These are phyloP conservation scores for Acleris literana DNA, from an alignment of 2,888 invertebrate species.

Conservation along the genomic window DNA sequence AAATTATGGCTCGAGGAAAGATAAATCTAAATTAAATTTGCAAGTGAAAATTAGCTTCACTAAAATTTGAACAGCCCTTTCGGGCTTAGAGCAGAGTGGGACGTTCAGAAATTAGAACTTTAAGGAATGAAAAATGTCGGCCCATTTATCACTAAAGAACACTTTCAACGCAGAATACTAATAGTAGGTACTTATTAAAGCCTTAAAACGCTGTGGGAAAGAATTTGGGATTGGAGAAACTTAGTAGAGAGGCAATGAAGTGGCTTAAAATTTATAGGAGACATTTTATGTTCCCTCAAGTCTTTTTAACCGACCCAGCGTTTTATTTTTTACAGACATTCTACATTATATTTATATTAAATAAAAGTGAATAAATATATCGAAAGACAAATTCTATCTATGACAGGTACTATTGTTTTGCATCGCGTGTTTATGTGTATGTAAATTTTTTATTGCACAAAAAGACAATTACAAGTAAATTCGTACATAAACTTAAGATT, in stretches of 20 bases:
- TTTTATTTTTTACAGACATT: not conserved
- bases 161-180: slow-evolving; percentile 29
- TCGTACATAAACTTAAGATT: too few species aligned
- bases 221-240: slow-evolving; percentile 16
- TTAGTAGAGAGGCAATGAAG: slow-evolving; percentile 1
- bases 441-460: too few species aligned
- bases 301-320: not conserved
- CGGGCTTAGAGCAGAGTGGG: slow-evolving; percentile 24
- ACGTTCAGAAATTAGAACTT: slow-evolving; percentile 33
- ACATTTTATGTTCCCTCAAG: not conserved
- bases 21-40: slow-evolving; percentile 32
- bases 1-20: slow-evolving; percentile 23
- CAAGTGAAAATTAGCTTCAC: slow-evolving; percentile 28
- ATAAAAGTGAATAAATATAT: too few species aligned
- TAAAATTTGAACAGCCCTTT: slow-evolving; percentile 31
- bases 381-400: too few species aligned
- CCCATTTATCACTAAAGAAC: slow-evolving; percentile 25
- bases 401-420: too few species aligned
- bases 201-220: slow-evolving; percentile 8
- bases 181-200: slow-evolving; percentile 17
- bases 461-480: too few species aligned
- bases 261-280: slow-evolving; percentile 1
- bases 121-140: slow-evolving; percentile 26
- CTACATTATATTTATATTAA: too few species aligned
- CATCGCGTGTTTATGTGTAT: too few species aligned